Conservation (phyloP, 2,888 invertebrate species). For the Thereva unica region DNA sequence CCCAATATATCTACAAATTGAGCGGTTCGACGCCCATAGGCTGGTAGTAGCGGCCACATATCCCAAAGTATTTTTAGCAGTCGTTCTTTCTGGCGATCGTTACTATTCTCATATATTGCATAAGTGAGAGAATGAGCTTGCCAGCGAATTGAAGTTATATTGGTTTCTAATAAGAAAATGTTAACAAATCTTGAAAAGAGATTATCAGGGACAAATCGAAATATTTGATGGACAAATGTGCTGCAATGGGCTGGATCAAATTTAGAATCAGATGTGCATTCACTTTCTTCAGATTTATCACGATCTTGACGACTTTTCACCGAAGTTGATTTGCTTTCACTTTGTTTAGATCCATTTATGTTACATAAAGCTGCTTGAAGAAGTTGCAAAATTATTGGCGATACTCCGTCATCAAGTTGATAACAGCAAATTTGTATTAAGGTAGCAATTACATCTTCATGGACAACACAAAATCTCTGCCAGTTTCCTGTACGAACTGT, state of each 20-base stretch:
- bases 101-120: conserved; percentile 84
- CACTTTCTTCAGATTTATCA: conserved; percentile 70
- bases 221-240: conserved; percentile 71
- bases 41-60: conserved; percentile 87
- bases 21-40: conserved; percentile 90
- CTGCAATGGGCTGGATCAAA: conserved; percentile 71
- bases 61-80: conserved; percentile 86
- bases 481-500: conserved; percentile 90
- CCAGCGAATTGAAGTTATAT: conserved; percentile 91
- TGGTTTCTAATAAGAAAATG: conserved; percentile 90
- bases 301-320: conserved; percentile 63
- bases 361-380: conserved; percentile 86
- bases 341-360: conserved; percentile 46
- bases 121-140: conserved; percentile 88
- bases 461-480: conserved; percentile 83
- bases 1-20: conserved; percentile 97
- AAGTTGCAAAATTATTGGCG: conserved; percentile 86
- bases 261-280: conserved; percentile 63
- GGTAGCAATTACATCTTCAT: conserved; percentile 75
- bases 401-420: conserved; percentile 86
- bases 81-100: conserved; percentile 74
- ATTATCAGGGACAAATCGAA: conserved; percentile 63
- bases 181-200: conserved; percentile 72
- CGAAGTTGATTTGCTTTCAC: conserved; percentile 45
- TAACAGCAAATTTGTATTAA: conserved; percentile 81